Evolutionary conservation across 2,797 vertebrate species (phyloP).

Genomic region (Mastacembelus armatus): DNA sequence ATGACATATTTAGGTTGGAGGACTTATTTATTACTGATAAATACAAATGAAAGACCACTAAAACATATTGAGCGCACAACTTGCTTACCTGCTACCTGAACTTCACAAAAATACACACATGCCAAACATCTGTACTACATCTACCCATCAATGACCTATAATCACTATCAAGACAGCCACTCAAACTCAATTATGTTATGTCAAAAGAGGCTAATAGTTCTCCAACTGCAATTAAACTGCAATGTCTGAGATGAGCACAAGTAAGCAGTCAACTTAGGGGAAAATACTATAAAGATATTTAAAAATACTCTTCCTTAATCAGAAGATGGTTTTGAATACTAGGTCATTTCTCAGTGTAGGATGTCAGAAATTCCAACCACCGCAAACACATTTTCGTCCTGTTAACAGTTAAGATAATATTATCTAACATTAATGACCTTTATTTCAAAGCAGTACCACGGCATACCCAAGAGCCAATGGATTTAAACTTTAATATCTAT

Average conservation of each 20-base stretch:
- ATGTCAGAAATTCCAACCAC: not conserved
- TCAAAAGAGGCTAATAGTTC: slow-evolving; percentile 61
- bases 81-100: too few species aligned
- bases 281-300: too few species aligned
- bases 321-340: not conserved
- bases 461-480: slow-evolving; percentile 53
- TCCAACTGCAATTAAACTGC: slow-evolving; percentile 67
- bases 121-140: slow-evolving; percentile 7
- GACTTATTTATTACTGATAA: too few species aligned
- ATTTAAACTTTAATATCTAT: slow-evolving; percentile 79
- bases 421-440: slow-evolving; percentile 66
- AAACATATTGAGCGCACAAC: too few species aligned
- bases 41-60: too few species aligned
- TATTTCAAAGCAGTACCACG: slow-evolving; percentile 64
- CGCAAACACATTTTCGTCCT: not conserved
- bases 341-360: not conserved
- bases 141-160: slow-evolving; percentile 53
- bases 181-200: slow-evolving; percentile 22
- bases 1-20: too few species aligned
- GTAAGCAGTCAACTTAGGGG: slow-evolving; percentile 69
- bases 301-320: not conserved
- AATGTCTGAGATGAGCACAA: slow-evolving; percentile 62
- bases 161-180: slow-evolving; percentile 31
- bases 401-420: slow-evolving; percentile 59
- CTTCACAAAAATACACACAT: too few species aligned